Base-by-base conservation (phyloP, 2,888 invertebrate species). In the Melanophora roralis region DNA sequence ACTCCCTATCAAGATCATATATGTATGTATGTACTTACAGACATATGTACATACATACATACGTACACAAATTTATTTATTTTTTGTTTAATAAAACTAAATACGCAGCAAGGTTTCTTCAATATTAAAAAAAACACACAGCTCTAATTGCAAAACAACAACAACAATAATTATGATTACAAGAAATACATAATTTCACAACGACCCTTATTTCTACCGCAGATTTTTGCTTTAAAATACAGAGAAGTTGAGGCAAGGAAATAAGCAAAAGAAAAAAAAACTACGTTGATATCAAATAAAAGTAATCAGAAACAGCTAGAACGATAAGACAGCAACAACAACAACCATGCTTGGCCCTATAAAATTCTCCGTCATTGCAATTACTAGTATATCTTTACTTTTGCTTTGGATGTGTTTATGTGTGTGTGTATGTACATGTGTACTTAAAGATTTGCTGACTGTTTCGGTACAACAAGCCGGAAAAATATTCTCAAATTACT, bases 401-500 rank as follows among this genome's bases (percentile, higher is more conserved):
- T 12, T 65, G 49, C 65, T 65, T 36, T 57, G 27, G 14, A 38
- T 19, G 16, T 21, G 36, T 55, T 27, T 27, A 27, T 27, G 27
- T 6, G 3, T 27, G 16, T 21, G 45, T 55, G 47, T 27, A 27
- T 27, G 27, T 6, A 5, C 6, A n/a, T 21, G 45, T 55, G 47
- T 72, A 62, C 53, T 69, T 76, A 1, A 69, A 57, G 69, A 55
- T 49, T 51, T 68, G 62, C 75, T 75, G 72, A 72, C 76, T 74
- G 74, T 65, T 45, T 49, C 45, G 38, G 45, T 72, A 72, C 62
- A 80, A 72, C 79, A 80, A 76, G 80, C 80, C 80, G 80, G 80
- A 80, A 80, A 80, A 80, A 49, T 80, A 27, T 76, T 80, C 80
- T 80, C 80, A 76, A 80, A 68, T 80, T 80, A 80, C 80, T 80